Evolutionary conservation across 2,888 invertebrate genomes (phyloP).

Genomic region (Euplexia lucipara): DNA sequence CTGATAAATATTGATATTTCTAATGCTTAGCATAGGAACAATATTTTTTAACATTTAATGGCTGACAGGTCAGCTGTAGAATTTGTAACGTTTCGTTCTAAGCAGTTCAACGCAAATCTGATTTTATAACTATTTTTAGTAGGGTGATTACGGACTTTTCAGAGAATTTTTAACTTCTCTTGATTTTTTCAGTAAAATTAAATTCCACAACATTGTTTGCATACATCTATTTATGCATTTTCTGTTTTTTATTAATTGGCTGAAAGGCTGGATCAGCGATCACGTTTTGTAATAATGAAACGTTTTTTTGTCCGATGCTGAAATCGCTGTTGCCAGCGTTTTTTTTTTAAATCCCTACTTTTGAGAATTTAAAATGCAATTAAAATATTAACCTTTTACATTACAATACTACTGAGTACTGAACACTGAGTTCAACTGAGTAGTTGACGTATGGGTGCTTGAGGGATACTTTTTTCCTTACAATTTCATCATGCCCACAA

Average conservation of each 20-base stretch:
- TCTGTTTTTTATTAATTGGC: background rate
- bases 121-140: too few species aligned
- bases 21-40: constrained; percentile 9
- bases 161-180: too few species aligned
- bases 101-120: constrained; percentile 10
- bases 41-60: constrained; percentile 46
- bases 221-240: background rate
- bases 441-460: too few species aligned
- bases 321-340: background rate
- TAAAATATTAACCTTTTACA: too few species aligned
- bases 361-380: too few species aligned
- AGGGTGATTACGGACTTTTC: too few species aligned
- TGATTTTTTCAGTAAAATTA: too few species aligned
- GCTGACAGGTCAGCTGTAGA: constrained; percentile 55
- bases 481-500: too few species aligned
- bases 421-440: too few species aligned
- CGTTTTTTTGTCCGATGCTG: background rate
- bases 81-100: constrained; percentile 24
- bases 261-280: too few species aligned
- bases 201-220: background rate
- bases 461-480: too few species aligned
- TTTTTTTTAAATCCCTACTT: background rate
- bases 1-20: constrained; percentile 9
- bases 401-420: too few species aligned
- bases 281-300: background rate